Percentiles rank a stretch among this genome's conserved stretches.
Conservation (phyloP, 1,140 invertebrate genomes). For the Cotesia vestalis region DNA sequence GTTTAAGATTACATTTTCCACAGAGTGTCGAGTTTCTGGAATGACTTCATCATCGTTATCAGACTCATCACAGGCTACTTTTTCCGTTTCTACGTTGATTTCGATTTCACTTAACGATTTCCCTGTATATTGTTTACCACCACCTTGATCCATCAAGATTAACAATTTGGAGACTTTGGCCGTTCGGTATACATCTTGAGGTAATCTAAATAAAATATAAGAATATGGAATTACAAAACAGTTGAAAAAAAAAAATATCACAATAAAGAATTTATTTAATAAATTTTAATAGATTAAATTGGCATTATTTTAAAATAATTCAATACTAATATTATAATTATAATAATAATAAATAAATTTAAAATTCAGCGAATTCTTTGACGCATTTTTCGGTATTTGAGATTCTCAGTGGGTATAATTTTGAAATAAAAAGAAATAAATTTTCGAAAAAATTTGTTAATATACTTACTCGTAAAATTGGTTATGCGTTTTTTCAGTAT, state of each 20-base stretch:
- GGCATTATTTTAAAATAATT: no score
- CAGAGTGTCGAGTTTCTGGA: slow-evolving; percentile 8
- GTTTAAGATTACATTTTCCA: neutral
- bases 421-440: no score
- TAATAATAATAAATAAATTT: no score
- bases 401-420: no score
- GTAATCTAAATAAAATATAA: slow-evolving; percentile 39
- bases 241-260: no score
- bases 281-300: no score
- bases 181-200: slow-evolving; percentile 49
- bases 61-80: slow-evolving; percentile 22
- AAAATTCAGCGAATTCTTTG: no score
- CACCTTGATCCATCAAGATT: slow-evolving; percentile 53
- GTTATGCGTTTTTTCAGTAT: slow-evolving; percentile 31
- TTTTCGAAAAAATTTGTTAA: no score
- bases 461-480: slow-evolving; percentile 32
- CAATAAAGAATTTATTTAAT: no score
- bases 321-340: no score
- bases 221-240: neutral
- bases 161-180: slow-evolving; percentile 54
- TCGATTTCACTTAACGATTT: slow-evolving; percentile 54
- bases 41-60: neutral
- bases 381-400: no score
- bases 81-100: slow-evolving; percentile 47
- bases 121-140: slow-evolving; percentile 47